Conservation (phyloP, 2,888 invertebrate species). For the Phorcus lineatus region DNA sequence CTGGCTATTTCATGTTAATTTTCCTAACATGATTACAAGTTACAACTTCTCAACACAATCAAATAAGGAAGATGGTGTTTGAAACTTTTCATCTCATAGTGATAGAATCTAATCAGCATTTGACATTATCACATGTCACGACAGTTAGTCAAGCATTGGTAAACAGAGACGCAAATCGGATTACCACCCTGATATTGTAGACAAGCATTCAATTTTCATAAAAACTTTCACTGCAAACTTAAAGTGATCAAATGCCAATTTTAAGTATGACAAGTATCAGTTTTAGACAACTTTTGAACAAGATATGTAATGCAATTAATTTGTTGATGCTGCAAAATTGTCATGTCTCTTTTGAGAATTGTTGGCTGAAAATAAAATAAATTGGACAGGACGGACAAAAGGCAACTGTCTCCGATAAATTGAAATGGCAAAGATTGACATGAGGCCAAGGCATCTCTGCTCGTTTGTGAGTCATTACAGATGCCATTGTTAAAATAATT, state of each 20-base stretch:
- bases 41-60: too few relatives aligned
- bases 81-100: too few relatives aligned
- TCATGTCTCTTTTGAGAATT: neutral
- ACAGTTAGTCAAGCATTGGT: too few relatives aligned
- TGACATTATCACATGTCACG: too few relatives aligned
- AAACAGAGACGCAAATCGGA: too few relatives aligned
- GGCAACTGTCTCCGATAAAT: neutral
- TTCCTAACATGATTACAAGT: too few relatives aligned
- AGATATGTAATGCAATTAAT: slow-evolving; percentile 7
- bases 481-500: slow-evolving; percentile 17
- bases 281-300: neutral
- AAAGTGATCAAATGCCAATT: neutral
- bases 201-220: too few relatives aligned
- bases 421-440: neutral
- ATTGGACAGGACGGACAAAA: slow-evolving; percentile 5
- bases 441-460: neutral
- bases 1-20: too few relatives aligned
- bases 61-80: too few relatives aligned
- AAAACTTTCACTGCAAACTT: too few relatives aligned
- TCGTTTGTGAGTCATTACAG: slow-evolving; percentile 23
- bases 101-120: too few relatives aligned
- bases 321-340: neutral
- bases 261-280: neutral
- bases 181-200: too few relatives aligned
- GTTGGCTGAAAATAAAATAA: slow-evolving; percentile 14